Evolutionary conservation across 92 coral and sea anemone species (phyloP).

Genomic region (Actinernus sp.): DNA sequence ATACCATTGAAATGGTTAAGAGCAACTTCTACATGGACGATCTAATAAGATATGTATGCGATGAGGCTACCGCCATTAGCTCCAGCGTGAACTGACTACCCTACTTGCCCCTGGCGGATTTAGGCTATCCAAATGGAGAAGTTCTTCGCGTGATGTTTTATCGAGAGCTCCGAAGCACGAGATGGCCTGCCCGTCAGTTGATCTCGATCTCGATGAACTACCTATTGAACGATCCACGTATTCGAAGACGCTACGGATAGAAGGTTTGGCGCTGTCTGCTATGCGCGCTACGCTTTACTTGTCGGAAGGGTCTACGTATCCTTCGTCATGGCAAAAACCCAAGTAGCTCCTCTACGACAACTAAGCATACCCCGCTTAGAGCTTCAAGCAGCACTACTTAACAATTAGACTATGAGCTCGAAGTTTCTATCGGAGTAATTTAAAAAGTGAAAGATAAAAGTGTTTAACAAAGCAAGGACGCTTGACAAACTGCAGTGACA

Average conservation of each 20-base stretch:
- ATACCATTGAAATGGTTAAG: slow-evolving; percentile 29
- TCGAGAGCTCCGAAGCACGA: slow-evolving; percentile 35
- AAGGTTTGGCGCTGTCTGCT: slow-evolving; percentile 72
- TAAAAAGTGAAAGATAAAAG: too few relatives aligned
- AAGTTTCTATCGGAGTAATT: too few relatives aligned
- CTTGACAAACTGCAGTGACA: too few relatives aligned
- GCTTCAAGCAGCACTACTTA: slow-evolving; percentile 85
- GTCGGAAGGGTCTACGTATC: slow-evolving; percentile 54
- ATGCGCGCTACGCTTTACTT: slow-evolving; percentile 39
- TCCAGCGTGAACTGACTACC: slow-evolving; percentile 44
- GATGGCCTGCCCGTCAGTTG: slow-evolving; percentile 13
- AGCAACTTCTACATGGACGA: slow-evolving; percentile 65
- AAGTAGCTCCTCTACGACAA: slow-evolving; percentile 74
- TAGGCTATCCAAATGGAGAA: slow-evolving; percentile 49
- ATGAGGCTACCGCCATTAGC: slow-evolving; percentile 40
- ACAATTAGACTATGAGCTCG: too few relatives aligned
- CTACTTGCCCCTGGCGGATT: slow-evolving; percentile 47
- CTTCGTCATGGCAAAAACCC: slow-evolving; percentile 61
- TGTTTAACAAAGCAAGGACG: too few relatives aligned
- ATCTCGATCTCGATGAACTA: slow-evolving; percentile 10
- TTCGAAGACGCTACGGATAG: slow-evolving; percentile 74
- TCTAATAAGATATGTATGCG: slow-evolving; percentile 50
- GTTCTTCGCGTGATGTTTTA: slow-evolving; percentile 39
- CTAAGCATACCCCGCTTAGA: slow-evolving; percentile 68
- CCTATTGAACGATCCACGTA: slow-evolving; percentile 47